Evolutionary conservation across 2,113 vertebrate genomes (phyloP).

Genomic region (Oenanthe oenanthe): DNA sequence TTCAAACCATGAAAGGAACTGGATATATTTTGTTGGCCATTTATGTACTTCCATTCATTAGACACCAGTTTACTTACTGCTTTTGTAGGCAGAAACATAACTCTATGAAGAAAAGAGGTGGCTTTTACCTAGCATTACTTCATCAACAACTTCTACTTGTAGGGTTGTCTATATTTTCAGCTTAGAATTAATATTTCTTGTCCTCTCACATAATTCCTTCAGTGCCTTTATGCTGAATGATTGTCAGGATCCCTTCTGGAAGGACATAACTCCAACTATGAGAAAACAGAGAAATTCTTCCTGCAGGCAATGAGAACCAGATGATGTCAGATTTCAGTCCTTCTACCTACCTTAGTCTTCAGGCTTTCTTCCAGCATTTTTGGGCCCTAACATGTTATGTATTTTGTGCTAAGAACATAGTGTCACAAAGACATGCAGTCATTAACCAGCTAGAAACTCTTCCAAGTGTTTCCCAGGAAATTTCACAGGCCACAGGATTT

Average conservation of each 20-base stretch:
- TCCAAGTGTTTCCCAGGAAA: background rate
- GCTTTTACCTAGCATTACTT: background rate
- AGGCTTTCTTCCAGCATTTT: background rate
- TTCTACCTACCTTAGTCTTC: background rate
- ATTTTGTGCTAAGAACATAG: background rate
- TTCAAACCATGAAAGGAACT: background rate
- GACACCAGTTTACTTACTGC: background rate
- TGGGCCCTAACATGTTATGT: background rate
- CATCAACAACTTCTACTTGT: background rate
- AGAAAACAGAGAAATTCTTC: background rate
- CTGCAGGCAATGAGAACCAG: background rate
- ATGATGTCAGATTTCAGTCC: background rate
- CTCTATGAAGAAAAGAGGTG: background rate
- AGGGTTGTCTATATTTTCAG: background rate
- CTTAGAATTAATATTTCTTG: background rate
- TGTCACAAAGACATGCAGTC: background rate
- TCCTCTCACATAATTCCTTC: background rate
- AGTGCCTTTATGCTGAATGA: background rate
- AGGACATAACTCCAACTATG: background rate
- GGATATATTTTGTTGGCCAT: background rate
- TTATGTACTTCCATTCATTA: background rate
- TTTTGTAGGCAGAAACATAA: background rate
- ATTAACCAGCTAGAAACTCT: background rate
- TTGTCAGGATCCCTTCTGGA: background rate
- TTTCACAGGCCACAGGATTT: background rate